Conservation (phyloP, 2,113 vertebrate species). For the Pseudorhombus dupliciocellatus region DNA sequence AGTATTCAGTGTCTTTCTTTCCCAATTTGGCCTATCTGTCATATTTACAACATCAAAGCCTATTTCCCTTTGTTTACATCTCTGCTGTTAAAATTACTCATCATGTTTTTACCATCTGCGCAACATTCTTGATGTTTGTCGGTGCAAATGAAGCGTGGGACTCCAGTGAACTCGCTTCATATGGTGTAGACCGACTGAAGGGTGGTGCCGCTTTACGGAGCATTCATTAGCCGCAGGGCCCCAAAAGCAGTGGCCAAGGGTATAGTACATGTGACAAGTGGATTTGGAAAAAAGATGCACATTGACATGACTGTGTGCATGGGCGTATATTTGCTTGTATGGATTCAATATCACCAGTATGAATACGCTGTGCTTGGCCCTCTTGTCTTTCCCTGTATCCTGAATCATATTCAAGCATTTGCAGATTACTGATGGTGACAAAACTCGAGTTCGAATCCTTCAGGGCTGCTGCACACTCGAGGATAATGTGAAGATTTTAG, state of each 20-base stretch:
- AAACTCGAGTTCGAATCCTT: too few relatives aligned
- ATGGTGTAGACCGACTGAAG: constrained; percentile 9
- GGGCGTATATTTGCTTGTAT: not conserved
- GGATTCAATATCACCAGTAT: not conserved
- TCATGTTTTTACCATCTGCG: constrained; percentile 49
- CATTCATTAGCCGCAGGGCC: constrained; percentile 24
- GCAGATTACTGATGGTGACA: too few relatives aligned
- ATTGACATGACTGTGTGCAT: too few relatives aligned
- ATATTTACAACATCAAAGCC: constrained; percentile 24
- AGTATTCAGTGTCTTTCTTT: constrained; percentile 18
- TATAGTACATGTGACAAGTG: not conserved
- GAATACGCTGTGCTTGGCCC: not conserved
- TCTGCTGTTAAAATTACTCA: constrained; percentile 38
- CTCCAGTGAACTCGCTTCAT: constrained; percentile 32
- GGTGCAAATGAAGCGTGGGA: constrained; percentile 43
- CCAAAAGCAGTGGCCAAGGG: not conserved
- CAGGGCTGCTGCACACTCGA: too few relatives aligned
- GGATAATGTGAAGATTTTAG: too few relatives aligned
- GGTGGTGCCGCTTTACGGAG: constrained; percentile 11
- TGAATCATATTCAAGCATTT: too few relatives aligned
- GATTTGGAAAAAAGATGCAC: too few relatives aligned
- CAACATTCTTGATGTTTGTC: constrained; percentile 23
- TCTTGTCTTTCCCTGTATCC: too few relatives aligned
- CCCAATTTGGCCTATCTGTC: constrained; percentile 16
- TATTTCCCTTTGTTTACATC: constrained; percentile 26